Evolutionary conservation across 2,113 vertebrate genomes (phyloP).

Genomic region (Cheilinus undulatus): DNA sequence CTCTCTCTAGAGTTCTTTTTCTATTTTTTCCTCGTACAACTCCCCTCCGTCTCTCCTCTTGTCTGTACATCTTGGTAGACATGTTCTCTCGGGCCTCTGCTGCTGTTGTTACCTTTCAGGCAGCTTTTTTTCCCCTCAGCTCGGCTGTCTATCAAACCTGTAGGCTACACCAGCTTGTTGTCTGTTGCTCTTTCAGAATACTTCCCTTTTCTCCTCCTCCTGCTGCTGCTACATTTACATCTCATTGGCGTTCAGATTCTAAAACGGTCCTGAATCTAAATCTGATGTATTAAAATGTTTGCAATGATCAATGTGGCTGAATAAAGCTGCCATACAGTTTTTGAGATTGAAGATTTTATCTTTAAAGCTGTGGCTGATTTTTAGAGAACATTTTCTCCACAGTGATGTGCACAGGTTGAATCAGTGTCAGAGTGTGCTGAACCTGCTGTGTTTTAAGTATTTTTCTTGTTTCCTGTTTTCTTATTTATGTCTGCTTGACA

Average conservation of each 20-base stretch:
- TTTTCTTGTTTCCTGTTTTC: too few species aligned
- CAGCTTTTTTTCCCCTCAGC: background rate
- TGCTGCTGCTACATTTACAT: background rate
- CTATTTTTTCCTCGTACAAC: conserved; percentile 5
- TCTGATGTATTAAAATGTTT: conserved; percentile 18
- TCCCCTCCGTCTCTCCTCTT: background rate
- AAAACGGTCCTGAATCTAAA: background rate
- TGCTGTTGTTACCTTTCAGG: conserved; percentile 27
- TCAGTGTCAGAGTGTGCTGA: background rate
- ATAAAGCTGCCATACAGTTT: background rate
- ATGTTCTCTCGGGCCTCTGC: background rate
- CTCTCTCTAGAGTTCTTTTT: background rate
- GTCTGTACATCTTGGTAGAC: conserved; percentile 9
- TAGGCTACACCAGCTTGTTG: conserved; percentile 14
- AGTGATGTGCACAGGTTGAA: background rate
- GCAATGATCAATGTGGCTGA: conserved; percentile 27
- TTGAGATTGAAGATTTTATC: conserved; percentile 16
- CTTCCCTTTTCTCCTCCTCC: background rate
- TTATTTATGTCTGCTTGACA: too few species aligned
- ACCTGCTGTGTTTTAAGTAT: background rate
- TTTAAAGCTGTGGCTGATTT: background rate
- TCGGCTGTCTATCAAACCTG: conserved; percentile 19
- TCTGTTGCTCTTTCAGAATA: background rate
- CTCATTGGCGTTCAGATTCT: background rate
- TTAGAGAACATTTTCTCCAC: background rate